Conservation (phyloP, 2,797 vertebrate species). For the Gobionotothen gibberifrons region DNA sequence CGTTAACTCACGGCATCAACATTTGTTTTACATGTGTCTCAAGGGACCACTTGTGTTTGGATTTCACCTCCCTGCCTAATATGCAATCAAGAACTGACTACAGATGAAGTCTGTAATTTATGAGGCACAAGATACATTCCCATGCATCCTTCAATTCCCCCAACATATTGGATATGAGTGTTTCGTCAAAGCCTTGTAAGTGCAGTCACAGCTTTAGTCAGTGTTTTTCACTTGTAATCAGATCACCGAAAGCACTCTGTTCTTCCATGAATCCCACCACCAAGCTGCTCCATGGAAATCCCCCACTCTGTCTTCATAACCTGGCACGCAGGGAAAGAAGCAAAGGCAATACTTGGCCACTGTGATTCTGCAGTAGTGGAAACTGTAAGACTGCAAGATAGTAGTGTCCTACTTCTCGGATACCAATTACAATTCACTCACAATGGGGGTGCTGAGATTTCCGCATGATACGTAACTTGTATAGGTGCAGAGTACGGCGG, state of each 20-base stretch:
- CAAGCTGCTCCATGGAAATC: constrained; percentile 9
- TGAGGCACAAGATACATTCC: constrained; percentile 1
- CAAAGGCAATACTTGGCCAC: constrained; percentile 33
- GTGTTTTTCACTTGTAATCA: constrained; percentile 4
- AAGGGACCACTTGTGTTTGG: constrained; percentile 51
- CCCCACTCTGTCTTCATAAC: too few relatives aligned
- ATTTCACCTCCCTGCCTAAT: constrained; percentile 27
- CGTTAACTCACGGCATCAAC: constrained; percentile 22
- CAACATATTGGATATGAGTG: background rate
- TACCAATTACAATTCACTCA: constrained; percentile 65
- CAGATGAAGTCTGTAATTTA: constrained; percentile 17
- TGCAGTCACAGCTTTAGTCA: background rate
- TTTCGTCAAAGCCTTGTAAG: background rate
- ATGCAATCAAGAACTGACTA: constrained; percentile 42
- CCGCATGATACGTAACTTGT: constrained; percentile 30
- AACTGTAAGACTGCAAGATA: constrained; percentile 24
- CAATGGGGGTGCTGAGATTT: constrained; percentile 46
- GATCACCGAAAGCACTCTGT: constrained; percentile 15
- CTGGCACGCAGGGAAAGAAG: too few relatives aligned
- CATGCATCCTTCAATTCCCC: background rate
- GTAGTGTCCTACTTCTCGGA: constrained; percentile 41
- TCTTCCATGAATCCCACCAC: background rate
- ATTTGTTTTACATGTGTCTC: constrained; percentile 39
- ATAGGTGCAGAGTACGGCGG: constrained; percentile 18
- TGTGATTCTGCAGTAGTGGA: constrained; percentile 1